phyloP scores from a whole-genome alignment of 1,140 invertebrate species.

The Sarcophaga bullata region DNA sequence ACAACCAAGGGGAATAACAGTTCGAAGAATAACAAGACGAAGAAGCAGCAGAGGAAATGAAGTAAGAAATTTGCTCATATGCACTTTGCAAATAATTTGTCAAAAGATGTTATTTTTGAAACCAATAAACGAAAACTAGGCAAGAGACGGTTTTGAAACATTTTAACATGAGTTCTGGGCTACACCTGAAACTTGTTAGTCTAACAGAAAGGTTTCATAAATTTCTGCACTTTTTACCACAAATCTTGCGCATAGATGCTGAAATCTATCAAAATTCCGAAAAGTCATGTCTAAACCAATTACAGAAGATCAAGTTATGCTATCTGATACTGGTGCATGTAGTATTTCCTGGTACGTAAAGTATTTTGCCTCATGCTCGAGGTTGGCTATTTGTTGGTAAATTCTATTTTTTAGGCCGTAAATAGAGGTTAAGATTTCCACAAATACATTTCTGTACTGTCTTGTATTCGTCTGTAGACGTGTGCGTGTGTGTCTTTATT shows the following conservation, averaged over 20 bases:
- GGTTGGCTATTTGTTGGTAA: too few relatives aligned
- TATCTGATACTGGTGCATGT: too few relatives aligned
- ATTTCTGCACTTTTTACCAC: too few relatives aligned
- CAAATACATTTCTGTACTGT: background rate
- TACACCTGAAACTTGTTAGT: background rate
- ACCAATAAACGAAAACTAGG: background rate
- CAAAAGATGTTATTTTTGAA: conserved; percentile 37
- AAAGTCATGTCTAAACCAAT: too few relatives aligned
- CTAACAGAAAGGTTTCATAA: background rate
- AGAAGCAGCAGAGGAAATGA: too few relatives aligned
- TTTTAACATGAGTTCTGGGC: background rate
- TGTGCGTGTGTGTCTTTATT: background rate
- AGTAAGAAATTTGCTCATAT: conserved; percentile 13
- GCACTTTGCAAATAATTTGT: conserved; percentile 36
- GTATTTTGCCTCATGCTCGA: too few relatives aligned
- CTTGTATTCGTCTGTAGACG: background rate
- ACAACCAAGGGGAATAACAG: too few relatives aligned
- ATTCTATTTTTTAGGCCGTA: background rate
- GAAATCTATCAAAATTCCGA: too few relatives aligned
- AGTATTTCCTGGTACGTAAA: too few relatives aligned
- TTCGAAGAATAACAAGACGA: background rate
- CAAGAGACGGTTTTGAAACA: background rate
- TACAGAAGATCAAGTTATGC: too few relatives aligned
- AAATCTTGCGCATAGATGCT: too few relatives aligned
- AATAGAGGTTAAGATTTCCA: background rate